Percentiles rank a stretch among this genome's conserved stretches.
Evolutionary conservation across 2,888 invertebrate genomes (phyloP).

Genomic region (Cantharis flavilabris): DNA sequence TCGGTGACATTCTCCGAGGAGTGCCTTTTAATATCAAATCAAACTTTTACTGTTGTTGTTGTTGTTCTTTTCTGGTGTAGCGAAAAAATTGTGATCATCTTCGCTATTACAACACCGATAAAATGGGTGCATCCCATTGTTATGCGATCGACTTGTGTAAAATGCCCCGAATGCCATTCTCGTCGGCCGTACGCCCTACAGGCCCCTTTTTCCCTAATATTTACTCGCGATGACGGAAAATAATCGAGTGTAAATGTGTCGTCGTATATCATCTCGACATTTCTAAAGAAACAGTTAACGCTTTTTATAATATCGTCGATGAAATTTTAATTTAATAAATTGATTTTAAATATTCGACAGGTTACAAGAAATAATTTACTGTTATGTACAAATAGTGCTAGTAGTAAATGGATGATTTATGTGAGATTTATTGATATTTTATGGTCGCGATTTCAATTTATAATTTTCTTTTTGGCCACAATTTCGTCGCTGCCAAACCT

Average conservation of each 20-base stretch:
- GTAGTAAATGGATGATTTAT: background rate
- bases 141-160: background rate
- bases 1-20: conserved; percentile 28
- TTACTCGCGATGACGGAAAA: background rate
- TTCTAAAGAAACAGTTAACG: background rate
- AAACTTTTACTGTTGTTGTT: conserved; percentile 8
- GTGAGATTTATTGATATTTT: background rate
- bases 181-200: too few relatives aligned
- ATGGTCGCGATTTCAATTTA: background rate
- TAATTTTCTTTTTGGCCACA: background rate
- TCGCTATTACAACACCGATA: background rate
- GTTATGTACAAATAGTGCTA: background rate
- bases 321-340: background rate
- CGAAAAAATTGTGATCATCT: conserved; percentile 2
- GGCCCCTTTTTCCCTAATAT: background rate
- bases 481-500: background rate
- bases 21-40: conserved; percentile 27
- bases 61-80: conserved; percentile 6
- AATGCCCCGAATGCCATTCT: background rate
- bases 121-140: background rate
- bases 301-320: background rate
- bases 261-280: background rate
- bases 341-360: background rate
- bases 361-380: background rate
- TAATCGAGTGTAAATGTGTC: background rate